Evolutionary conservation across 1,140 invertebrate genomes (phyloP).

Genomic region (Yoshiicerus persimilis): DNA sequence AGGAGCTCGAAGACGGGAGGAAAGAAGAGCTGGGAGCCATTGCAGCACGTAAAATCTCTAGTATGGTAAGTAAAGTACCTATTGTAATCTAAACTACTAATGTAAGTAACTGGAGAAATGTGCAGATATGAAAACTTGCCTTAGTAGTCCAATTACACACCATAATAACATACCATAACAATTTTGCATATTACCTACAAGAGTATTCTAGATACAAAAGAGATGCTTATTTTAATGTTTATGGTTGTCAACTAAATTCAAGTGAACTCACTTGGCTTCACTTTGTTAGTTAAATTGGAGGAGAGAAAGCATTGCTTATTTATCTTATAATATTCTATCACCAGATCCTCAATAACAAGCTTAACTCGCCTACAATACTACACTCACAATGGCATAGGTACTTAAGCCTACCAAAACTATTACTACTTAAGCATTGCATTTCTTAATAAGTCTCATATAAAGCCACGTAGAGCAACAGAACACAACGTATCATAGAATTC

Average conservation of each 20-base stretch:
- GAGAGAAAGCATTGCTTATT: not conserved
- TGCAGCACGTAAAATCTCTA: not conserved
- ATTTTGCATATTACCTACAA: conserved; percentile 15
- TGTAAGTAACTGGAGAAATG: conserved; percentile 16
- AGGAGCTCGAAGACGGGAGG: too few relatives aligned
- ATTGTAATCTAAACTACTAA: not conserved
- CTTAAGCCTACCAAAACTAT: too few relatives aligned
- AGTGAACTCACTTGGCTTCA: not conserved
- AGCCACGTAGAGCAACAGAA: not conserved
- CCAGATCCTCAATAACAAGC: not conserved
- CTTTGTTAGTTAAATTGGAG: not conserved
- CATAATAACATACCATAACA: conserved; percentile 21
- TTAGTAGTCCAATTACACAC: conserved; percentile 17
- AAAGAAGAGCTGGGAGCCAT: not conserved
- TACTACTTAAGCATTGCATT: not conserved
- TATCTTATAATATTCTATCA: not conserved
- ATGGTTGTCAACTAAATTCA: conserved; percentile 14
- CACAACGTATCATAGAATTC: not conserved
- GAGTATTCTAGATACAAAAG: not conserved
- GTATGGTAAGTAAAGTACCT: not conserved
- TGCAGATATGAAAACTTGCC: conserved; percentile 9
- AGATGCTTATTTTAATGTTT: conserved; percentile 20
- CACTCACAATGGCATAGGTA: not conserved
- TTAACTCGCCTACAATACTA: not conserved
- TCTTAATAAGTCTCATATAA: conserved; percentile 7